These are phyloP conservation scores for Diadumene lineata DNA, from an alignment of 92 coral and sea anemone species.

Conservation along the genomic window DNA sequence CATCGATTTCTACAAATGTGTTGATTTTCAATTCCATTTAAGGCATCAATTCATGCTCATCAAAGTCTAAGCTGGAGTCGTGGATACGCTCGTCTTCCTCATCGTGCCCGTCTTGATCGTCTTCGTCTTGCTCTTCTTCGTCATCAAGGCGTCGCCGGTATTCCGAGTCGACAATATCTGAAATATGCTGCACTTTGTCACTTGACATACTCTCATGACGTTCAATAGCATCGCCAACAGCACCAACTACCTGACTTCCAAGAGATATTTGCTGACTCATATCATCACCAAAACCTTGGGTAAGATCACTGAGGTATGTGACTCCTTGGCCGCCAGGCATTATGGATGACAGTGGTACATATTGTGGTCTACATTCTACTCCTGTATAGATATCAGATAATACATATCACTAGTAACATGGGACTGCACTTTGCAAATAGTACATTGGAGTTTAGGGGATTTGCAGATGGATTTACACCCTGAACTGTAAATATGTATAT, in stretches of 20 bases:
- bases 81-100: not conserved
- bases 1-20: not conserved
- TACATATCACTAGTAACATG: no score
- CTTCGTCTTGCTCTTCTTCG: constrained; percentile 28
- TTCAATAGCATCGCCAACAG: constrained; percentile 64
- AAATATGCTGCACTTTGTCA: constrained; percentile 53
- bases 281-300: constrained; percentile 65
- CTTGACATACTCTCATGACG: constrained; percentile 38
- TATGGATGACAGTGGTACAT: constrained; percentile 46
- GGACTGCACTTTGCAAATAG: no score
- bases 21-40: not conserved
- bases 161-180: constrained; percentile 68
- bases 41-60: not conserved
- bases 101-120: not conserved
- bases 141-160: constrained; percentile 33
- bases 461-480: no score
- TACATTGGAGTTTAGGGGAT: no score
- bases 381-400: no score
- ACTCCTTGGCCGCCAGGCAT: constrained; percentile 78
- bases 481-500: no score
- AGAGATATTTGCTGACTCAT: constrained; percentile 64
- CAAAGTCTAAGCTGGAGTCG: not conserved
- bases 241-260: constrained; percentile 53
- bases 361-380: not conserved
- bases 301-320: constrained; percentile 60